Percentiles rank a stretch among this genome's conserved stretches.
These are phyloP conservation scores for Sapajus apella DNA, from an alignment of 2,113 vertebrate species.

Conservation along the genomic window DNA sequence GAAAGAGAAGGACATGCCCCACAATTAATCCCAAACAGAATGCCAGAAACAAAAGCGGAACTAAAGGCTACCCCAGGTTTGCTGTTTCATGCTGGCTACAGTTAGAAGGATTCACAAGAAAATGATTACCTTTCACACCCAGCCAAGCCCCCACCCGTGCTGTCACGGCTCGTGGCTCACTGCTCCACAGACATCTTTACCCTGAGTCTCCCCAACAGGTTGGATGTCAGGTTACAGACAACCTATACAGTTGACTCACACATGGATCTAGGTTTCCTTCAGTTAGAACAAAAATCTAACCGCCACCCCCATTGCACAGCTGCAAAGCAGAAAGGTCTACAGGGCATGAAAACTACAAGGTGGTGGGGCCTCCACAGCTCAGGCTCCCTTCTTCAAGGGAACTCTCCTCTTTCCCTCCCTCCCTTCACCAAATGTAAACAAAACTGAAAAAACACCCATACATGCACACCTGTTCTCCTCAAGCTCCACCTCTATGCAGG, in stretches of 20 bases:
- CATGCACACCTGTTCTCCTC: conserved; percentile 57
- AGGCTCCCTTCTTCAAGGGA: background rate
- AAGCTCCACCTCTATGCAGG: background rate
- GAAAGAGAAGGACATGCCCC: background rate
- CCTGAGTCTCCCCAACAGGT: background rate
- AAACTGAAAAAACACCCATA: background rate
- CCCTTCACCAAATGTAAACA: background rate
- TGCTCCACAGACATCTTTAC: background rate
- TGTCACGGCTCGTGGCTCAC: background rate
- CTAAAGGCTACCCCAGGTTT: background rate
- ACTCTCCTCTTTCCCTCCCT: background rate
- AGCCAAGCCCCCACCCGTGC: background rate
- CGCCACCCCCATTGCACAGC: background rate
- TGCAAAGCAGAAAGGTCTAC: background rate
- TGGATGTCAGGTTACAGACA: background rate
- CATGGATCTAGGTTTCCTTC: background rate
- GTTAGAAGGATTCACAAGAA: background rate
- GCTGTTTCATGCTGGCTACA: background rate
- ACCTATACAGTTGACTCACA: background rate
- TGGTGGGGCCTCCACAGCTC: background rate
- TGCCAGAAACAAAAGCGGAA: background rate
- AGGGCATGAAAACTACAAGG: background rate
- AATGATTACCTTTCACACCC: background rate
- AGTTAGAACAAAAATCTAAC: background rate
- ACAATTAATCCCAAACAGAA: background rate